Conservation (phyloP, 2,113 vertebrate species). For the Hepsetus odoe region DNA sequence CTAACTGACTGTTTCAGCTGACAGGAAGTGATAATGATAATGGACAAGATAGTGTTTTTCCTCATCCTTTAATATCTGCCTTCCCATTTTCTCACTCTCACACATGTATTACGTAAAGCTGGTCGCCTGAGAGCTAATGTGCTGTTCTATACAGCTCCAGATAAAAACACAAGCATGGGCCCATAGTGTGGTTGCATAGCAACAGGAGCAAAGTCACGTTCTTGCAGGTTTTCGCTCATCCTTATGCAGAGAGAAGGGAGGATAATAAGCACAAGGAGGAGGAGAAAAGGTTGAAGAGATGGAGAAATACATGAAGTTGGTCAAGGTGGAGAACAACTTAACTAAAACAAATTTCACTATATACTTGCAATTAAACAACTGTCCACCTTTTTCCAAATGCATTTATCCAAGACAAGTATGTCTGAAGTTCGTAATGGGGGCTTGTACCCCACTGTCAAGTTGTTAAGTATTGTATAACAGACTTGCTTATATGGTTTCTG, state of each 20-base stretch:
- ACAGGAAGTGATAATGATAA: neutral
- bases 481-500: too few species aligned
- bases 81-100: neutral
- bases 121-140: slow-evolving; percentile 6
- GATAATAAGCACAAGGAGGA: neutral
- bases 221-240: slow-evolving; percentile 24
- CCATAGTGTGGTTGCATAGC: slow-evolving; percentile 45
- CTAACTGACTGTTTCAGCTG: neutral
- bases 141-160: slow-evolving; percentile 1
- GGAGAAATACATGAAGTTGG: neutral
- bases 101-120: neutral
- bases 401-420: too few species aligned
- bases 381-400: too few species aligned
- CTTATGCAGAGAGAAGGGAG: slow-evolving; percentile 4
- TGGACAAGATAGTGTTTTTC: neutral
- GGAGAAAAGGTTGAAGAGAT: slow-evolving; percentile 2
- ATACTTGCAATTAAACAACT: too few species aligned
- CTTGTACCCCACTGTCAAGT: too few species aligned
- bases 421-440: too few species aligned
- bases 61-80: neutral
- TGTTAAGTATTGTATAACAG: too few species aligned
- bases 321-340: too few species aligned
- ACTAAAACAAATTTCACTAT: too few species aligned
- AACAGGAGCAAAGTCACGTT: slow-evolving; percentile 38
- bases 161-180: slow-evolving; percentile 21